These are phyloP conservation scores for Cosmia pyralina DNA, from an alignment of 2,888 invertebrate genomes.

Conservation along the genomic window DNA sequence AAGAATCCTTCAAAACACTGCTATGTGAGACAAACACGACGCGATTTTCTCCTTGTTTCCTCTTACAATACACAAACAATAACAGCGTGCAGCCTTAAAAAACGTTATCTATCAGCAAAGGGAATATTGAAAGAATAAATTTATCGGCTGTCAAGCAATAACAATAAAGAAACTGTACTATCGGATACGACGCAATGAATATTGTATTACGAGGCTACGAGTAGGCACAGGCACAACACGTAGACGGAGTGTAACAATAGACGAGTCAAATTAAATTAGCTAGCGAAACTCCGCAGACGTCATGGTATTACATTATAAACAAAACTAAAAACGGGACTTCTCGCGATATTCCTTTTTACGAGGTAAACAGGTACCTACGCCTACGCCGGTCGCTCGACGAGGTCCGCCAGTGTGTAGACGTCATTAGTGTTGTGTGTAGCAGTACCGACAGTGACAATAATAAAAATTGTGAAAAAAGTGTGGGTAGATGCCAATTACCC, in stretches of 20 bases:
- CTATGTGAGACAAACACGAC: constrained; percentile 25
- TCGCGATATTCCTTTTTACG: no score
- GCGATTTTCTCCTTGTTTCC: constrained; percentile 49
- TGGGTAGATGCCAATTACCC: no score
- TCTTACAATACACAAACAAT: constrained; percentile 42
- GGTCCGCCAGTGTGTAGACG: no score
- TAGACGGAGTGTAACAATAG: neutral
- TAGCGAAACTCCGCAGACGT: no score
- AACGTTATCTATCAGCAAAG: constrained; percentile 61
- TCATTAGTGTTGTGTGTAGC: no score
- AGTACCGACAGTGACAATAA: no score
- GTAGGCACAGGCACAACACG: constrained; percentile 11
- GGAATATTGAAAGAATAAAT: constrained; percentile 68
- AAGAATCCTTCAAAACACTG: constrained; percentile 22
- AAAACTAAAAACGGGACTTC: no score
- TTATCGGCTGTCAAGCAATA: constrained; percentile 64
- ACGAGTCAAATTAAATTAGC: no score
- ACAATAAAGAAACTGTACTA: constrained; percentile 65
- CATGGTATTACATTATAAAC: no score
- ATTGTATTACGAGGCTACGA: constrained; percentile 60
- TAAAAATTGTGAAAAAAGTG: no score
- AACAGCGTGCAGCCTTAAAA: constrained; percentile 60
- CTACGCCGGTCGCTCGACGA: no score
- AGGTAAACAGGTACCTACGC: no score
- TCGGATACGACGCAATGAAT: constrained; percentile 60